Evolutionary conservation across 2,797 vertebrate genomes (phyloP), one percentile per base, ranked within the genome.

Genomic region (Scolopax rusticola): DNA sequence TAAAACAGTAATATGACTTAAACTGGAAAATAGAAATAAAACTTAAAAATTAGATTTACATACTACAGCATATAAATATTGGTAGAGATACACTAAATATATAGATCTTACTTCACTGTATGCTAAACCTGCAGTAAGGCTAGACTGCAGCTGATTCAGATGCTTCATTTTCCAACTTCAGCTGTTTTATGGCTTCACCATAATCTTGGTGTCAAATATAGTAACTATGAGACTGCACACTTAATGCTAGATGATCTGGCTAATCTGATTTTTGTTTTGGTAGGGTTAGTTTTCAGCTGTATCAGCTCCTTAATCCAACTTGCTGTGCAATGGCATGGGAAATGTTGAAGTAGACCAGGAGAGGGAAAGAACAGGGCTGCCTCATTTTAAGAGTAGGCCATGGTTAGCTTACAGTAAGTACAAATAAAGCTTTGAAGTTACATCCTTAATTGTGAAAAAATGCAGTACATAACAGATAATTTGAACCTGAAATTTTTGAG

Each of bases 201-300:
- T 75, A 60, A 81, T 75, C 57, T 88, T 78, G 43, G 47, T 88
- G 61, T 84, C 53, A 61, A 57, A 87, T 68, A 45, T 12, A 92
- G 68, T 56, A 61, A 56, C 48, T 83, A 8, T 61, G 60, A 81
- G 40, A 68, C 40, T 61, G 25, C 32, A 38, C 33, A 50, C 53
- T 70, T 90, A 91, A 50, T 88, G 38, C 78, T 61, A 93, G 65
- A 41, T 90, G 65, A 93, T 90, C 43, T 87, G 43, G 56, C 32
- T 91, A 68, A 80, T 78, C 68, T 86, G 60, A 41, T 57, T 78
- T 85, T 88, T 80, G 40, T 85, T 93, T 80, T 63, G 28, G 23
- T 83, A 30, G 32, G 45, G 82, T 68, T 89, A 27, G 16, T 91
- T 89, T 97, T 91, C 65, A 81, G 32, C 36, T 90, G 82, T 18